Conservation (phyloP, 2,797 vertebrate species). For the Toxotes lorentzi region DNA sequence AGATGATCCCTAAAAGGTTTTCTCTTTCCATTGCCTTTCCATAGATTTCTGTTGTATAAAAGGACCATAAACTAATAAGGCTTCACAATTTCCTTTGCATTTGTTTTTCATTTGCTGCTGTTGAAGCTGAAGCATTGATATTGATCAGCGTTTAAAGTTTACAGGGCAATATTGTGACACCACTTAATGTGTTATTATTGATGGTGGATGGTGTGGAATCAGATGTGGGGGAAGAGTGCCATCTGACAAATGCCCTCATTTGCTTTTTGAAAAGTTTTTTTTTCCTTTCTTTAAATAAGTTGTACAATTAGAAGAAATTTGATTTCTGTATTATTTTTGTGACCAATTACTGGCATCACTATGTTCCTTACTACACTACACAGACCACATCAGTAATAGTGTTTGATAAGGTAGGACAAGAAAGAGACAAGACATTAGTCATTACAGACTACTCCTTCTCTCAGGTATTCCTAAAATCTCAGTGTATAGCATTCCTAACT, state of each 20-base stretch:
- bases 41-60: conserved; percentile 60
- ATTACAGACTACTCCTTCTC: conserved; percentile 29
- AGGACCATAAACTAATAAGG: conserved; percentile 66
- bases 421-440: conserved; percentile 41
- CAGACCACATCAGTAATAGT: conserved; percentile 16
- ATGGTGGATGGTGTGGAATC: conserved; percentile 5
- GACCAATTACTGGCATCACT: conserved; percentile 3
- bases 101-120: conserved; percentile 31
- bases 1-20: conserved; percentile 69
- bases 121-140: conserved; percentile 49
- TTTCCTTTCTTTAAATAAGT: conserved; percentile 5
- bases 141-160: conserved; percentile 70
- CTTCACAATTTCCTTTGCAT: conserved; percentile 39
- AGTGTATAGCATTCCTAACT: conserved; percentile 25
- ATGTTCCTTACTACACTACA: neutral
- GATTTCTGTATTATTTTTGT: conserved; percentile 20
- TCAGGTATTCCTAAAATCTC: conserved; percentile 63
- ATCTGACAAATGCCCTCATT: conserved; percentile 6
- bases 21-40: conserved; percentile 48
- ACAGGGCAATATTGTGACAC: conserved; percentile 37
- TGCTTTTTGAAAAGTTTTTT: neutral
- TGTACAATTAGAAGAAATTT: conserved; percentile 15
- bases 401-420: conserved; percentile 8
- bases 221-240: conserved; percentile 16
- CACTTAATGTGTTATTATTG: conserved; percentile 39